These are phyloP conservation scores for Morpho deidamia DNA, from an alignment of 2,888 invertebrate species.

Conservation along the genomic window DNA sequence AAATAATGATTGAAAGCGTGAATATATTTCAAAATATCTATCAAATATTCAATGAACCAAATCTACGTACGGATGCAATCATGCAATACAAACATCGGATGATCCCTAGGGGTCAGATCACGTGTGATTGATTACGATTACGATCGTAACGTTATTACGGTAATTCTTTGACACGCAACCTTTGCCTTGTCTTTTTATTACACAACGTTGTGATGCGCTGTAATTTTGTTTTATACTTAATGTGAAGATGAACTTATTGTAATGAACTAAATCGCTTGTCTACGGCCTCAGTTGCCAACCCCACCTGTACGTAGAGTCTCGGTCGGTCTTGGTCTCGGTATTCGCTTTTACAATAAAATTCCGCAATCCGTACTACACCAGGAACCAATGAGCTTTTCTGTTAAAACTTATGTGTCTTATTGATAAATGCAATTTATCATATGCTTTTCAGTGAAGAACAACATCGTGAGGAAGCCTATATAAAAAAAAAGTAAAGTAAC, in stretches of 20 bases:
- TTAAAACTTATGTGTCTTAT: too few species aligned
- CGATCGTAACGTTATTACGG: conserved; percentile 8
- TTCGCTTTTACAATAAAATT: too few species aligned
- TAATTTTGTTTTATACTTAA: not conserved
- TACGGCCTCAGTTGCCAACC: too few species aligned
- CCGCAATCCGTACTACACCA: too few species aligned
- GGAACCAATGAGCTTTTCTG: too few species aligned
- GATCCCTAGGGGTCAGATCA: conserved; percentile 13
- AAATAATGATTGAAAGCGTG: not conserved
- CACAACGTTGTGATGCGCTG: not conserved
- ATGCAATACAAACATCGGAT: conserved; percentile 8
- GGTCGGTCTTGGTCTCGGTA: too few species aligned
- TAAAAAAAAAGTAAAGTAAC: too few species aligned
- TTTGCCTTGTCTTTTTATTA: conserved; percentile 4
- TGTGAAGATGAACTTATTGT: not conserved
- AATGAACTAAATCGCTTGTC: too few species aligned
- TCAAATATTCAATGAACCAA: not conserved
- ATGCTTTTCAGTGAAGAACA: too few species aligned
- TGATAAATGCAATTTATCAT: too few species aligned
- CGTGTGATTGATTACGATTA: conserved; percentile 14
- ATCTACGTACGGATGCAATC: conserved; percentile 10
- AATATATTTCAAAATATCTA: conserved; percentile 8
- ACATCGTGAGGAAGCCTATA: too few species aligned
- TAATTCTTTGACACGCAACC: conserved; percentile 13
- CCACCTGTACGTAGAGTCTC: too few species aligned